These are phyloP conservation scores for Callinectes sapidus DNA, from an alignment of 2,888 invertebrate genomes.

Conservation along the genomic window DNA sequence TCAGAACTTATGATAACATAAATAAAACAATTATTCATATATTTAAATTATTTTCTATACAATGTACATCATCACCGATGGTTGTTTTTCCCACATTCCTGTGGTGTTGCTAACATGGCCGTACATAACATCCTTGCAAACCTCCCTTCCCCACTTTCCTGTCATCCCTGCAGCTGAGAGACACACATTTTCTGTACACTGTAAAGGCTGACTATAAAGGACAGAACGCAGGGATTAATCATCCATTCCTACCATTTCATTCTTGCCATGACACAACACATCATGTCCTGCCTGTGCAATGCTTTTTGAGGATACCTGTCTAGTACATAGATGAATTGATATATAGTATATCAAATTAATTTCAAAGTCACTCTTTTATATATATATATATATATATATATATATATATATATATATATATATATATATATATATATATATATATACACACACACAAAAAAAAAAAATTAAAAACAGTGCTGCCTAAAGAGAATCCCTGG, in stretches of 20 bases:
- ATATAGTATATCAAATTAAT: neutral
- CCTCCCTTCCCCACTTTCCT: neutral
- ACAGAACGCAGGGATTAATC: too few species aligned
- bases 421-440: neutral
- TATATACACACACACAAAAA: too few species aligned
- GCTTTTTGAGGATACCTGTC: too few species aligned
- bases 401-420: neutral
- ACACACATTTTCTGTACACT: too few species aligned
- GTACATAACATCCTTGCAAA: neutral
- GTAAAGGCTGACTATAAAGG: too few species aligned
- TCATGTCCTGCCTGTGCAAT: too few species aligned
- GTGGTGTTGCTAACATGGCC: neutral
- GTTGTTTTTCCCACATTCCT: neutral
- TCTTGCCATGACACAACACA: too few species aligned
- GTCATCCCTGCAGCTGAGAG: neutral
- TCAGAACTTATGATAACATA: neutral
- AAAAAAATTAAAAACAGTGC: neutral
- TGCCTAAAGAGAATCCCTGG: constrained; percentile 24
- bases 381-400: neutral
- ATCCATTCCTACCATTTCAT: too few species aligned
- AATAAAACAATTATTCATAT: neutral
- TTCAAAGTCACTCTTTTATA: neutral
- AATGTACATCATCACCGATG: neutral
- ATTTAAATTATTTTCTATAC: neutral
- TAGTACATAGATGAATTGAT: too few species aligned